A percentile compares a stretch with the other conserved stretches of the same genome.
Conservation (phyloP, 2,113 vertebrate genomes). For the Pavo muticus region DNA sequence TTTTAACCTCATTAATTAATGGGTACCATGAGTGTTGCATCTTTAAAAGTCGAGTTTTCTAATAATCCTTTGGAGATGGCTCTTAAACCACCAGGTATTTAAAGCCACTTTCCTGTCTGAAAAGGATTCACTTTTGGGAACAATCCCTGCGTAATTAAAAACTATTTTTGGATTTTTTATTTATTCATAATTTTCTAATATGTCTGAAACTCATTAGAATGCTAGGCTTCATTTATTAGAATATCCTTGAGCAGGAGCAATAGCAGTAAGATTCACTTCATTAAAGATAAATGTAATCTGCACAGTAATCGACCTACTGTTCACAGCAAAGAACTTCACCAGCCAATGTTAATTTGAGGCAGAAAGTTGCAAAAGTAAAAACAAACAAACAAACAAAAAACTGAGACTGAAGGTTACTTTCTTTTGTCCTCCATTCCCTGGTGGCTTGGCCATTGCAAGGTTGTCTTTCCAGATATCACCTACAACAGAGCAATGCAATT, state of each 20-base stretch:
- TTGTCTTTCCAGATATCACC: not conserved
- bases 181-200: constrained; percentile 27
- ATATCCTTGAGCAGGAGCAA: constrained; percentile 14
- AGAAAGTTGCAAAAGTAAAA: not conserved
- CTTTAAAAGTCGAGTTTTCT: constrained; percentile 23
- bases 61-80: not conserved
- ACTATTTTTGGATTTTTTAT: constrained; percentile 32
- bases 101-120: constrained; percentile 15
- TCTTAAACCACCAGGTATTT: constrained; percentile 27
- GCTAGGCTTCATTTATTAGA: not conserved
- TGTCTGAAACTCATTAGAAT: not conserved
- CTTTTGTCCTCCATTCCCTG: not conserved
- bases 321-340: constrained; percentile 1
- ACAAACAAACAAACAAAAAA: not conserved
- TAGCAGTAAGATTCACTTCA: constrained; percentile 3
- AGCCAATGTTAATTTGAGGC: not conserved
- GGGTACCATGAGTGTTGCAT: not conserved
- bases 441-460: not conserved
- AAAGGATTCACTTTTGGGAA: not conserved
- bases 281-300: constrained; percentile 24
- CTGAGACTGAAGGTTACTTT: not conserved
- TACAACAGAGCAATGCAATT: not conserved
- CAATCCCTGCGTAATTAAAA: constrained; percentile 10
- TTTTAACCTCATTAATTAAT: constrained; percentile 42
- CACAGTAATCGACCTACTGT: not conserved